Conservation (phyloP, 2,797 vertebrate species). For the Chaunax sp. region DNA sequence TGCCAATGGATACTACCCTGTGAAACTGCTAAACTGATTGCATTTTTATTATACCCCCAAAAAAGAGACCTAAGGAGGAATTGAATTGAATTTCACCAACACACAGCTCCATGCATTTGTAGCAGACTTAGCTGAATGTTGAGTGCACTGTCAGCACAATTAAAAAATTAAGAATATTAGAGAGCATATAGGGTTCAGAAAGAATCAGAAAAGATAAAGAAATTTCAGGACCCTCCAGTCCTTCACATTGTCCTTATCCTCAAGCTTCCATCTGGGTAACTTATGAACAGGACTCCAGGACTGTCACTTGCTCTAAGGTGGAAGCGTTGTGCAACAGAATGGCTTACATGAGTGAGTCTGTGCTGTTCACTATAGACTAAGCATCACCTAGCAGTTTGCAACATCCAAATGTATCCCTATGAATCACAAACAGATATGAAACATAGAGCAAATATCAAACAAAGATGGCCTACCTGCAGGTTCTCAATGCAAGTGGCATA, state of each 20-base stretch:
- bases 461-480: constrained; percentile 58
- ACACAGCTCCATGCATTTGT: constrained; percentile 55
- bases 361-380: too few species aligned
- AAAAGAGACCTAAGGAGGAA: constrained; percentile 30
- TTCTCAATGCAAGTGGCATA: constrained; percentile 28
- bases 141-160: too few species aligned
- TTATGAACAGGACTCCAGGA: constrained; percentile 18
- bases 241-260: constrained; percentile 13
- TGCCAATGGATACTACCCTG: too few species aligned
- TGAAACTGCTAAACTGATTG: constrained; percentile 24
- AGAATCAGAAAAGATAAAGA: constrained; percentile 35
- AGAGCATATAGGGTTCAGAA: constrained; percentile 26
- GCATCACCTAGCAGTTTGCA: too few species aligned
- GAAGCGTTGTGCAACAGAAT: too few species aligned
- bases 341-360: too few species aligned
- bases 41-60: constrained; percentile 25
- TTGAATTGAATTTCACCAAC: constrained; percentile 53
- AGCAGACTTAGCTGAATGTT: constrained; percentile 50
- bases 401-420: neutral
- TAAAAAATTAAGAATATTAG: constrained; percentile 30
- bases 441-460: neutral
- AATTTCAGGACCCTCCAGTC: neutral
- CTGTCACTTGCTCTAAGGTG: constrained; percentile 57
- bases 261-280: constrained; percentile 18
- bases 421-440: constrained; percentile 12